Conservation (phyloP, 2,888 invertebrate species). For the Horisme vitalbata region DNA sequence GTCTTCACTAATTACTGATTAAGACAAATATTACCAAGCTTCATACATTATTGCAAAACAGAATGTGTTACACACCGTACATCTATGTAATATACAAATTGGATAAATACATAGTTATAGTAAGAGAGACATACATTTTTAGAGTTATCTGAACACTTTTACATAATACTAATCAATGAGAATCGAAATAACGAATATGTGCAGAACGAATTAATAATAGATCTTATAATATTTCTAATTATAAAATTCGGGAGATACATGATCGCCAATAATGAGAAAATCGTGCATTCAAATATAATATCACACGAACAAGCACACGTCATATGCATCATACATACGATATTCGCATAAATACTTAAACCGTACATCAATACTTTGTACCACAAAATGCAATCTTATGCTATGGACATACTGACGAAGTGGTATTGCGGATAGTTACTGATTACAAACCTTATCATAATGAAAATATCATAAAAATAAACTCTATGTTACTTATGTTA, state of each 20-base stretch:
- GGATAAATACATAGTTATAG: slow-evolving; percentile 22
- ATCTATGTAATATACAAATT: slow-evolving; percentile 2
- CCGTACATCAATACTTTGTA: slow-evolving; percentile 63
- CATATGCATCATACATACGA: slow-evolving; percentile 30
- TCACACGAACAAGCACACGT: slow-evolving; percentile 57
- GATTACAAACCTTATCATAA: slow-evolving; percentile 33
- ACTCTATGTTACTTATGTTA: slow-evolving; percentile 56
- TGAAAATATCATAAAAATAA: slow-evolving; percentile 58
- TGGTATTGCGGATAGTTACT: slow-evolving; percentile 43
- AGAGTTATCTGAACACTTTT: slow-evolving; percentile 31
- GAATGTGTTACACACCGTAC: slow-evolving; percentile 39
- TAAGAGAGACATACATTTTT: slow-evolving; percentile 15
- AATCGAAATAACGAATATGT: slow-evolving; percentile 15
- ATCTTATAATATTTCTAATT: slow-evolving; percentile 12
- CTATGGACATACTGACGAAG: slow-evolving; percentile 56
- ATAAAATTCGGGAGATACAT: slow-evolving; percentile 19
- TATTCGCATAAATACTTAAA: slow-evolving; percentile 41
- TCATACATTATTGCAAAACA: slow-evolving; percentile 47
- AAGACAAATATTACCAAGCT: slow-evolving; percentile 51
- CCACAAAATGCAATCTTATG: slow-evolving; percentile 67
- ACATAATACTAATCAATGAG: slow-evolving; percentile 24
- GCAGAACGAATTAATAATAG: slow-evolving; percentile 13
- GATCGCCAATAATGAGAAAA: slow-evolving; percentile 28
- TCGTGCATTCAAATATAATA: slow-evolving; percentile 44
- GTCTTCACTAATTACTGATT: slow-evolving; percentile 63